These are phyloP conservation scores for Hyles vespertilio DNA, from an alignment of 1,140 invertebrate species.

Conservation along the genomic window DNA sequence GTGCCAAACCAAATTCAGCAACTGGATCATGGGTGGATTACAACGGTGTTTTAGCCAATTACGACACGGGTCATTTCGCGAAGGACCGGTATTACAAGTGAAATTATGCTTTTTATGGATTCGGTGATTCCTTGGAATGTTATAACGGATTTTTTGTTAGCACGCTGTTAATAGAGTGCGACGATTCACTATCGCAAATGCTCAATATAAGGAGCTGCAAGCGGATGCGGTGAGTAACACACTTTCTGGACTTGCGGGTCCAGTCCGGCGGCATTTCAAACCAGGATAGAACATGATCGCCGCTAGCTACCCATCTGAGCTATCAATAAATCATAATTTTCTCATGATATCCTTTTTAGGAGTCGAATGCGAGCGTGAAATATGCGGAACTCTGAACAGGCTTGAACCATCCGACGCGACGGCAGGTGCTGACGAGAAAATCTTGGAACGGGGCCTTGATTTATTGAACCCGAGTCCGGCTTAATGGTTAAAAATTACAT, in stretches of 20 bases:
- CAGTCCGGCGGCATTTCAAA: constrained; percentile 34
- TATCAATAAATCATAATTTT: constrained; percentile 23
- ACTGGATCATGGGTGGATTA: constrained; percentile 33
- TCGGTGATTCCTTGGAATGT: constrained; percentile 5
- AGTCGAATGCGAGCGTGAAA: constrained; percentile 1
- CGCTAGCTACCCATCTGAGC: constrained; percentile 17
- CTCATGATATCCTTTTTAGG: constrained; percentile 16
- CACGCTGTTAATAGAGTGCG: constrained; percentile 1
- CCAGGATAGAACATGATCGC: constrained; percentile 18
- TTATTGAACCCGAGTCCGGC: neutral
- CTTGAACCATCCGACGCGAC: too few relatives aligned
- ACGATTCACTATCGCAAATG: neutral
- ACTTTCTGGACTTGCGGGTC: constrained; percentile 26
- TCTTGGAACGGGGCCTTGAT: neutral
- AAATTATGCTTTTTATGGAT: constrained; percentile 12
- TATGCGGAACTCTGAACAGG: constrained; percentile 2
- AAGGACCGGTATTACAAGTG: constrained; percentile 11
- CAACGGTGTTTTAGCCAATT: constrained; percentile 34
- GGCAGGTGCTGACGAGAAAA: too few relatives aligned
- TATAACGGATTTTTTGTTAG: constrained; percentile 20
- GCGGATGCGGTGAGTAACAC: constrained; percentile 31
- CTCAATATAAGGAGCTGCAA: constrained; percentile 15
- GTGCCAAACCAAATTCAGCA: constrained; percentile 31
- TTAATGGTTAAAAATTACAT: too few relatives aligned
- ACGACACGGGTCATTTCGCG: constrained; percentile 9